Base-by-base conservation (phyloP, 2,113 vertebrate species). In the Seriola dumerili region DNA sequence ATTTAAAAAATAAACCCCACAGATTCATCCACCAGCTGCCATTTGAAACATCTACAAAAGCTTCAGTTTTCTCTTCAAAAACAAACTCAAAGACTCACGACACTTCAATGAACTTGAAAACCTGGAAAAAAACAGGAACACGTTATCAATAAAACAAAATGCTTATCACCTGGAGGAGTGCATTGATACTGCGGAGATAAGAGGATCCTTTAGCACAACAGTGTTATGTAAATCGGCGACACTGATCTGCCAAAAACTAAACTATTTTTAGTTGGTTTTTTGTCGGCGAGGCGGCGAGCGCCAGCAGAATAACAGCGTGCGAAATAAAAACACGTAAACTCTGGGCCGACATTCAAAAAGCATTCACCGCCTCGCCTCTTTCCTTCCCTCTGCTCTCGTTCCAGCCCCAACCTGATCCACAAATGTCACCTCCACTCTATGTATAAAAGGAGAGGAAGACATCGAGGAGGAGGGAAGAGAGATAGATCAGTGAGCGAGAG, bases 361-460 rank as follows among this genome's bases (percentile, higher is more conserved):
- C 83, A 66, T 86, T 90, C 80, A 67, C 23, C 44, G 52, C 80
- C 82, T 82, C 55, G 61, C 70, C 59, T 72, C 76, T 55, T 52
- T 29, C 54, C 11, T 74, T 78, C 70, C 74, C 81, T 85, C 88
- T 84, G 62, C 81, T 87, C 85, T 67, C 58, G 6, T 85, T 86
- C 72, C 80, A 85, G 81, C 84, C 86, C 83, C 83, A 76, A 85
- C 88, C 84, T 87, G 92, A 90, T 87, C 85, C 91, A 80, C 90
- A 94, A 91, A 92, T 92, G 92, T 94, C 91, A 89, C 81, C 93
- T 92, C 85, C 87, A 78, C 88, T 89, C 81, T 73, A 63, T 61
- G 83, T 78, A 83, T 76, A 78, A 88, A 91, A 76, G 90, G 84
- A 85, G 76, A 81, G 78, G 80, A 87, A 77, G 83, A 90, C 83